Evolutionary conservation across 2,797 vertebrate species (phyloP).

Genomic region (Pipistrellus nathusii): DNA sequence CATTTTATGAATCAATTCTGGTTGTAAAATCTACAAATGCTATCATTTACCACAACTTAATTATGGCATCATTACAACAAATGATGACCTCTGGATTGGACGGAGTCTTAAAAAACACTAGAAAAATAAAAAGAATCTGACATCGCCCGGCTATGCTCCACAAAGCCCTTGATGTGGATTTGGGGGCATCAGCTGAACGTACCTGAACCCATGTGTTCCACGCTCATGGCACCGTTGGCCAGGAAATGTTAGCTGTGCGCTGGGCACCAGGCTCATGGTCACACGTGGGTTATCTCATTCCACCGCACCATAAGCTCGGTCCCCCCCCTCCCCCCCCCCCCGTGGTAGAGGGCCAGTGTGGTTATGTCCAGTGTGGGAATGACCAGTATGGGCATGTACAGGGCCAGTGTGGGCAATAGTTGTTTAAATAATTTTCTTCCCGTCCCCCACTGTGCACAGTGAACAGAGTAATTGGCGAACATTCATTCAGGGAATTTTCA

Average conservation of each 20-base stretch:
- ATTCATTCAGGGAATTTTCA: not conserved
- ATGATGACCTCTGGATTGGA: slow-evolving; percentile 79
- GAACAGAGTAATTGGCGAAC: not conserved
- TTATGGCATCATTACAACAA: slow-evolving; percentile 77
- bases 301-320: not conserved
- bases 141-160: not conserved
- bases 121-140: slow-evolving; percentile 42
- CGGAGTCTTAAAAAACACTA: slow-evolving; percentile 42
- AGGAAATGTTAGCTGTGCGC: no score
- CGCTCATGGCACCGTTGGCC: not conserved
- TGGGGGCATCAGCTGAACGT: not conserved
- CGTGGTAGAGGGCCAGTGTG: not conserved
- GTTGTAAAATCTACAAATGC: slow-evolving; percentile 79
- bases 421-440: not conserved
- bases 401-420: not conserved
- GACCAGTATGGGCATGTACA: not conserved
- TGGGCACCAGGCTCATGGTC: not conserved
- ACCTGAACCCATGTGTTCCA: not conserved
- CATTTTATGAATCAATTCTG: slow-evolving; percentile 83
- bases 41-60: slow-evolving; percentile 81
- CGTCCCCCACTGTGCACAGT: not conserved
- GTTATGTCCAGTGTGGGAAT: not conserved
- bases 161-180: not conserved
- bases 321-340: not conserved
- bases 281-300: not conserved